phyloP scores from a whole-genome alignment of 2,113 vertebrate genomes.

The Tupaia chinensis region DNA sequence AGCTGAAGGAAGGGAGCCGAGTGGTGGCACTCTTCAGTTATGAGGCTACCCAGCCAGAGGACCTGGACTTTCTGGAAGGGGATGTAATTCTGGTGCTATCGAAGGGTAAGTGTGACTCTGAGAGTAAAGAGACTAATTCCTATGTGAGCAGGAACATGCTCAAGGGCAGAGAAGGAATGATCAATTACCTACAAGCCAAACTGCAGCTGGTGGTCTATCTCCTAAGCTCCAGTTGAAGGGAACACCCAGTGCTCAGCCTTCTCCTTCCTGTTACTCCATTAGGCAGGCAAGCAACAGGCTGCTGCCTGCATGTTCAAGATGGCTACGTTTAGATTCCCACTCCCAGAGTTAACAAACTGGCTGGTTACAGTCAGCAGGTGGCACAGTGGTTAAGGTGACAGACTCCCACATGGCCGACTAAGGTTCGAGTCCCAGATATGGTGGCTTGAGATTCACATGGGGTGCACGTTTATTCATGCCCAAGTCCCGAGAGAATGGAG shows the following conservation, averaged over 20 bases:
- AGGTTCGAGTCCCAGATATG: too few species aligned
- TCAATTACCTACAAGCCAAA: background rate
- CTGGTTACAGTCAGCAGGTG: background rate
- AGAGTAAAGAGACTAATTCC: background rate
- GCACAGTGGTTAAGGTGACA: too few species aligned
- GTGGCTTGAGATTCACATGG: too few species aligned
- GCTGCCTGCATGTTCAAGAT: background rate
- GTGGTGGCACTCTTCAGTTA: conserved; percentile 93
- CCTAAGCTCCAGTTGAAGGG: background rate
- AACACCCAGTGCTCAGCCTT: background rate
- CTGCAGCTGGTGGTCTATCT: background rate
- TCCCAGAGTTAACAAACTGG: background rate
- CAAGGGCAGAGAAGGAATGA: conserved; percentile 5
- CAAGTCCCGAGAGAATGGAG: too few species aligned
- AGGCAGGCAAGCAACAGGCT: background rate
- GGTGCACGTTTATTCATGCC: too few species aligned
- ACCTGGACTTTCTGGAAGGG: conserved; percentile 93
- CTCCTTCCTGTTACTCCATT: background rate
- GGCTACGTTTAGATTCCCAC: background rate
- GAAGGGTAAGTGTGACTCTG: conserved; percentile 83
- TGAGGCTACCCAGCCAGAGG: conserved; percentile 91
- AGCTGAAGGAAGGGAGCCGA: conserved; percentile 55
- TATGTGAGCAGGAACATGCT: background rate
- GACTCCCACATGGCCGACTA: too few species aligned
- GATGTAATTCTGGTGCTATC: conserved; percentile 92